A percentile compares a stretch with the other conserved stretches of the same genome.
Conservation (phyloP, 1,140 invertebrate species). For the Saxidomus purpurata region DNA sequence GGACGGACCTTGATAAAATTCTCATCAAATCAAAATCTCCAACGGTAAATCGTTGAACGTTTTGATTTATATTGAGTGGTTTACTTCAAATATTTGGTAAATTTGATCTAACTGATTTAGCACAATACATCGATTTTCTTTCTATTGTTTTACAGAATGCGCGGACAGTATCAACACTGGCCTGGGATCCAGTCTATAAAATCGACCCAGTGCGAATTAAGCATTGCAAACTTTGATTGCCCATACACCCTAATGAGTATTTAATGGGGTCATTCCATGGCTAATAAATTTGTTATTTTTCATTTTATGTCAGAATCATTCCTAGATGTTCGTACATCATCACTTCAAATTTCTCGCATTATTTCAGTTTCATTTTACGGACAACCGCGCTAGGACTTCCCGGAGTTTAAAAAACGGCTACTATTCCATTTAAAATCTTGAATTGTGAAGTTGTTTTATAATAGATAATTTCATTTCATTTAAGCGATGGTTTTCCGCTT, state of each 20-base stretch:
- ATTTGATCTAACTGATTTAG: neutral
- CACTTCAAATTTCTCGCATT: neutral
- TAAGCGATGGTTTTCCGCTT: no score
- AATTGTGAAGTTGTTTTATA: no score
- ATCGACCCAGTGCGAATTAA: neutral
- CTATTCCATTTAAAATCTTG: no score
- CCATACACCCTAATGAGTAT: constrained; percentile 47
- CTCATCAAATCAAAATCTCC: no score
- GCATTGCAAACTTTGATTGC: neutral
- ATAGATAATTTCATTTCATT: no score
- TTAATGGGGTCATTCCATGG: constrained; percentile 59
- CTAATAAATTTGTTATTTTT: constrained; percentile 65
- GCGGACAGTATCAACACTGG: neutral
- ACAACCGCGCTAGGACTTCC: neutral
- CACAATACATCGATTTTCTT: constrained; percentile 10
- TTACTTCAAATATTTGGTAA: constrained; percentile 1
- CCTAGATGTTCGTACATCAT: neutral
- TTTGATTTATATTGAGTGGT: constrained; percentile 13
- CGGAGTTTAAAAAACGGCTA: no score
- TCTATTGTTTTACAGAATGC: neutral
- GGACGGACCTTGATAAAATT: no score
- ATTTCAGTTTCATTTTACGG: neutral
- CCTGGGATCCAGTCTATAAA: neutral
- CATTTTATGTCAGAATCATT: constrained; percentile 55
- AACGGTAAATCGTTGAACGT: constrained; percentile 32